These are phyloP conservation scores for Metacarcinus magister DNA, from an alignment of 2,888 invertebrate species.

Conservation along the genomic window DNA sequence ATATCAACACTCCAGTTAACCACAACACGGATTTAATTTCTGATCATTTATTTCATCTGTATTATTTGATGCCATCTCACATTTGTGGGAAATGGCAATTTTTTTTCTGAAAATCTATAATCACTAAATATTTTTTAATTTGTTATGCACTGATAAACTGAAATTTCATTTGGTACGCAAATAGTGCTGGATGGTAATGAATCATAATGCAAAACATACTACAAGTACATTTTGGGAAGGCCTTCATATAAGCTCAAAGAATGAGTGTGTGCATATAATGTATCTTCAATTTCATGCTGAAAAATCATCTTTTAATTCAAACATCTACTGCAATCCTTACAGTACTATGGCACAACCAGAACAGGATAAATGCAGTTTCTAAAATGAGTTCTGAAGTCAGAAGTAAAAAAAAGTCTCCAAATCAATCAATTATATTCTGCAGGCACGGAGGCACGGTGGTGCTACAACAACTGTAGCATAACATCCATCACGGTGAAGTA, in stretches of 20 bases:
- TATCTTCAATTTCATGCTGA: background rate
- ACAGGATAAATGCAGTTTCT: background rate
- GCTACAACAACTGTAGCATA: background rate
- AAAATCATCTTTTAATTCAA: background rate
- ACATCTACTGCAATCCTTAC: background rate
- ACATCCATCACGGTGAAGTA: background rate
- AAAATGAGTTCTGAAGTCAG: no score
- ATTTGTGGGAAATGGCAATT: background rate
- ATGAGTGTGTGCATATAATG: background rate
- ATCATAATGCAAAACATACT: background rate
- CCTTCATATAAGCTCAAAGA: background rate
- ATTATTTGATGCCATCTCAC: no score
- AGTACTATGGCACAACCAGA: background rate
- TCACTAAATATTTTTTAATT: no score
- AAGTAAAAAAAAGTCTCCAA: background rate
- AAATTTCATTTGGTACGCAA: background rate
- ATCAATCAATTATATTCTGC: background rate
- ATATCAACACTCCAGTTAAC: background rate
- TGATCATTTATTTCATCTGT: background rate
- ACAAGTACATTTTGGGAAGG: background rate
- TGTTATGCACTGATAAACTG: no score
- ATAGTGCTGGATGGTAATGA: background rate
- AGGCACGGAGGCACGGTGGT: conserved; percentile 33
- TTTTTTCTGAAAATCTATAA: no score
- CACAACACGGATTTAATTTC: background rate